A percentile compares a stretch with the other conserved stretches of the same genome.
Evolutionary conservation across 2,113 vertebrate species (phyloP).

Genomic region (Pantherophis guttatus): DNA sequence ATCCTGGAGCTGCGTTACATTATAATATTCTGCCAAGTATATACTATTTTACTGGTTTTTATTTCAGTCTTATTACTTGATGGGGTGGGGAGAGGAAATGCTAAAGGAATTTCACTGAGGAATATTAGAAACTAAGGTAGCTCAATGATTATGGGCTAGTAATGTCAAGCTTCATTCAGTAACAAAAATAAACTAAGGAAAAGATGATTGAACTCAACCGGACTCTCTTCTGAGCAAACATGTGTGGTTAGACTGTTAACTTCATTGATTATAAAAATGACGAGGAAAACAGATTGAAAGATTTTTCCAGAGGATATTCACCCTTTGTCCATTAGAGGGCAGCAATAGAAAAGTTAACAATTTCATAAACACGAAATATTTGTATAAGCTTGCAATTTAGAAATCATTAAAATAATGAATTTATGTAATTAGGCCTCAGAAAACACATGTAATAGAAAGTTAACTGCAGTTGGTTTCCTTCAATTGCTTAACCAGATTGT

Average conservation of each 20-base stretch:
- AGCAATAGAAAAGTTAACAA: slow-evolving; percentile 43
- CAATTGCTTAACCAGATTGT: background rate
- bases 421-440: background rate
- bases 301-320: background rate
- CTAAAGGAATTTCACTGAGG: background rate
- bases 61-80: background rate
- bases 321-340: slow-evolving; percentile 42
- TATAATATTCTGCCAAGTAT: accelerated
- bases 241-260: background rate
- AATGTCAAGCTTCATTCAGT: background rate
- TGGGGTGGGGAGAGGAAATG: background rate
- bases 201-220: background rate
- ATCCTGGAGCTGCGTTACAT: background rate
- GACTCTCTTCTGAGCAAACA: background rate
- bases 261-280: background rate
- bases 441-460: background rate
- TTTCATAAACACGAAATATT: background rate
- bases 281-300: background rate
- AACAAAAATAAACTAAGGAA: background rate
- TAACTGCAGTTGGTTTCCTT: background rate
- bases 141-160: background rate
- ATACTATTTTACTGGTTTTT: background rate
- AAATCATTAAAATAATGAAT: background rate
- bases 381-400: background rate
- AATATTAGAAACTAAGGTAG: background rate